phyloP scores from a whole-genome alignment of 2,113 vertebrate species.

The Uria aalge region DNA sequence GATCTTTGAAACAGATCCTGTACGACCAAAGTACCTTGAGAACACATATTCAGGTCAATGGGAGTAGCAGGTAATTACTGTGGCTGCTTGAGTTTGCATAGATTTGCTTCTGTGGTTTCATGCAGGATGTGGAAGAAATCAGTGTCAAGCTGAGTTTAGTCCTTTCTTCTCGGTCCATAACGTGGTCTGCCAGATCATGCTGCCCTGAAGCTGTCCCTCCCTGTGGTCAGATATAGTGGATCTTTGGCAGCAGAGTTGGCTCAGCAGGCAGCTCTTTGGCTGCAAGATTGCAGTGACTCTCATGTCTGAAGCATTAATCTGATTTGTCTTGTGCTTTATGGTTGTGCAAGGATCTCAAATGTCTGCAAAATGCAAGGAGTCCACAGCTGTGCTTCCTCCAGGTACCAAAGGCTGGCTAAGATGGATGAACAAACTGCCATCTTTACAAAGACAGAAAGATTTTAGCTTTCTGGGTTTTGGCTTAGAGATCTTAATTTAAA shows the following conservation, averaged over 20 bases:
- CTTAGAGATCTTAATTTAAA: neutral
- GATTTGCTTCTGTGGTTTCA: constrained; percentile 43
- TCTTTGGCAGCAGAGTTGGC: neutral
- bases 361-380: neutral
- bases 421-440: neutral
- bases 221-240: neutral
- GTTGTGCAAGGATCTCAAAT: neutral
- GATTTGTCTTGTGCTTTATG: neutral
- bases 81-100: neutral
- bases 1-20: neutral
- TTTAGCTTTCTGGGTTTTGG: neutral
- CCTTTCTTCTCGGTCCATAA: neutral
- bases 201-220: constrained; percentile 38
- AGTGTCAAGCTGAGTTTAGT: constrained; percentile 26
- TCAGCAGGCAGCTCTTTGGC: constrained; percentile 1
- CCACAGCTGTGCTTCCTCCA: neutral
- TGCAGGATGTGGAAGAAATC: constrained; percentile 47
- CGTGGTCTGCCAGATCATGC: neutral
- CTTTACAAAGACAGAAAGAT: neutral
- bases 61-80: neutral
- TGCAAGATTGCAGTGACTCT: neutral
- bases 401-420: neutral
- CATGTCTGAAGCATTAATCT: neutral
- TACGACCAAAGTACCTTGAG: neutral
- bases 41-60: neutral